These are phyloP conservation scores for Poecilia picta DNA, from an alignment of 2,797 vertebrate genomes.

Conservation along the genomic window DNA sequence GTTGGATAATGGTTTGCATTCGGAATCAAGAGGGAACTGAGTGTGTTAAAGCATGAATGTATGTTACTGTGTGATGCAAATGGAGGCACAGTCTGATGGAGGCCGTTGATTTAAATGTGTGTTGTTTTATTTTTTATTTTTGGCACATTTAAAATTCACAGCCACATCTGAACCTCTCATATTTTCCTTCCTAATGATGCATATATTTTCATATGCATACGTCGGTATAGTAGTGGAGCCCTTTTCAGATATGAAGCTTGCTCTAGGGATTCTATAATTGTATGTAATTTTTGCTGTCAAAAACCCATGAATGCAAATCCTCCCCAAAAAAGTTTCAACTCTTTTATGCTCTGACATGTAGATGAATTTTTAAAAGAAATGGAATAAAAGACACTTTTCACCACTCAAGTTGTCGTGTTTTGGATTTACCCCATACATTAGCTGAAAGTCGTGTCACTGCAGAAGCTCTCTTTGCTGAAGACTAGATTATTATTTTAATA, in stretches of 20 bases:
- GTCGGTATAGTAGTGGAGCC: neutral
- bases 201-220: neutral
- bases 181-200: neutral
- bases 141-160: neutral
- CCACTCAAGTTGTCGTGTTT: neutral
- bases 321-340: neutral
- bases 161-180: neutral
- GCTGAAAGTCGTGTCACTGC: neutral
- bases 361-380: neutral
- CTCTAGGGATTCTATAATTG: neutral
- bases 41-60: neutral
- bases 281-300: neutral
- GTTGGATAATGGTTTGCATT: conserved; percentile 1
- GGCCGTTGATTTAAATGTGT: neutral
- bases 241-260: neutral
- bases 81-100: neutral
- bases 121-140: neutral
- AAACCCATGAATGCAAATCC: neutral
- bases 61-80: neutral
- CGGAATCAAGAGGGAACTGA: neutral
- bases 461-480: neutral
- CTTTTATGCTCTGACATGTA: neutral
- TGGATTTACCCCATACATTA: neutral
- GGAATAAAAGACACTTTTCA: neutral
- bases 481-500: neutral